Evolutionary conservation across 2,888 invertebrate species (phyloP).

Genomic region (Acronicta aceris): DNA sequence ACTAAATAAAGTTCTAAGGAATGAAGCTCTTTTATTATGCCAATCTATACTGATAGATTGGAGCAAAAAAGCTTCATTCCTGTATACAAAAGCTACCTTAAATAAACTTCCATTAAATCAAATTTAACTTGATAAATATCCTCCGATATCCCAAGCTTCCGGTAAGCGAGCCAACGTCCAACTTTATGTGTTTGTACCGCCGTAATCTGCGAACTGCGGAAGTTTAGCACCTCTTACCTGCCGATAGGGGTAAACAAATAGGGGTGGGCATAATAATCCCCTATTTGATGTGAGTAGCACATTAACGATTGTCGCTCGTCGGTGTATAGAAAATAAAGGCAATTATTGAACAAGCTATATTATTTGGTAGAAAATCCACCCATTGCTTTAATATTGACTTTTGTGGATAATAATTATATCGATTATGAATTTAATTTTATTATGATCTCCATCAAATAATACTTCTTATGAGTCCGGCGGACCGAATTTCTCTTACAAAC

Average conservation of each 20-base stretch:
- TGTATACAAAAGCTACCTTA: too few relatives aligned
- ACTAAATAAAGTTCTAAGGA: too few relatives aligned
- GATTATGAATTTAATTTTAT: too few relatives aligned
- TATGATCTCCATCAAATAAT: too few relatives aligned
- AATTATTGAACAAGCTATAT: background rate
- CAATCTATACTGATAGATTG: too few relatives aligned
- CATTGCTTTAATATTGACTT: too few relatives aligned
- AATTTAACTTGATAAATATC: constrained; percentile 21
- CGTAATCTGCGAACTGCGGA: constrained; percentile 29
- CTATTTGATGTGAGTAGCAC: constrained; percentile 3
- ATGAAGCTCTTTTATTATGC: too few relatives aligned
- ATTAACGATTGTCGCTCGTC: constrained; percentile 2
- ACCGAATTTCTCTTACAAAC: too few relatives aligned
- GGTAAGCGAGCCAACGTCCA: constrained; percentile 4
- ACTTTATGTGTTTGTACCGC: constrained; percentile 31
- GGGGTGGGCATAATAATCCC: constrained; percentile 7
- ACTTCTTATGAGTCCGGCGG: too few relatives aligned
- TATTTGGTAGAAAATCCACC: background rate
- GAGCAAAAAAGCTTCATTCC: too few relatives aligned
- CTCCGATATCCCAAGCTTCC: constrained; percentile 22
- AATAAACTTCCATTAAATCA: too few relatives aligned
- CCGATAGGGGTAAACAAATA: constrained; percentile 28
- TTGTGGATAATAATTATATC: too few relatives aligned
- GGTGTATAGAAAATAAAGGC: background rate
- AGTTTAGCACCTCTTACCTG: constrained; percentile 27